Percentiles rank a stretch among this genome's conserved stretches.
Conservation (phyloP, 2,797 vertebrate species). For the Acipenser oxyrinchus region DNA sequence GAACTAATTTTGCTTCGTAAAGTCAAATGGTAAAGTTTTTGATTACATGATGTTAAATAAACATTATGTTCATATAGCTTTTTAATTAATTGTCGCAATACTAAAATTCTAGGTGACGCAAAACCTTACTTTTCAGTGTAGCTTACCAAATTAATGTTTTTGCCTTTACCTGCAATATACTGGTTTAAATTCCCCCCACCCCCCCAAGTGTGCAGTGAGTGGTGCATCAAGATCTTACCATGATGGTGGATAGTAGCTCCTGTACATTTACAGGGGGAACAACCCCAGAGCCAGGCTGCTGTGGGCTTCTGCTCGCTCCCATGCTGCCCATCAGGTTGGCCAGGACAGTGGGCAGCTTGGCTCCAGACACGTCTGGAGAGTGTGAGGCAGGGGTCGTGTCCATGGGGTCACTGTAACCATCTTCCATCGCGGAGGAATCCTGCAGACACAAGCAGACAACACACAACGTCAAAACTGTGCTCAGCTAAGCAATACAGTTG, state of each 20-base stretch:
- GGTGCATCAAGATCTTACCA: constrained; percentile 53
- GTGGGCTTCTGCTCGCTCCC: constrained; percentile 42
- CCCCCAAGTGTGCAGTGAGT: background rate
- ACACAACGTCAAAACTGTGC: background rate
- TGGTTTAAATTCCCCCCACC: too few species aligned
- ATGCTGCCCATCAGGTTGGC: constrained; percentile 89
- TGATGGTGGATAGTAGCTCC: constrained; percentile 86
- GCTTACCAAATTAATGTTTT: too few species aligned
- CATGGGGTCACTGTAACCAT: constrained; percentile 62
- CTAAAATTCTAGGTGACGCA: too few species aligned
- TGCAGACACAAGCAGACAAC: constrained; percentile 32
- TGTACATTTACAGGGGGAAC: constrained; percentile 73
- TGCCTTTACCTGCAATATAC: too few species aligned
- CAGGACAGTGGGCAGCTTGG: constrained; percentile 83
- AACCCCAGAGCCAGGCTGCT: constrained; percentile 41
- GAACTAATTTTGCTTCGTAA: too few species aligned
- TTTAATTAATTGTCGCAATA: too few species aligned
- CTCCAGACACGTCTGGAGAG: constrained; percentile 52
- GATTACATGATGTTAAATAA: too few species aligned
- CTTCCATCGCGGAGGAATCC: constrained; percentile 73
- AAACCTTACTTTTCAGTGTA: too few species aligned
- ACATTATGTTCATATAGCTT: too few species aligned
- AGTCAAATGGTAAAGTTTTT: too few species aligned
- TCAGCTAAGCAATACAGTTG: too few species aligned
- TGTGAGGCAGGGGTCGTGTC: constrained; percentile 47